Evolutionary conservation across 1,140 invertebrate genomes (phyloP), one percentile per base, ranked within the genome.

Genomic region (Potamilus streckersoni): DNA sequence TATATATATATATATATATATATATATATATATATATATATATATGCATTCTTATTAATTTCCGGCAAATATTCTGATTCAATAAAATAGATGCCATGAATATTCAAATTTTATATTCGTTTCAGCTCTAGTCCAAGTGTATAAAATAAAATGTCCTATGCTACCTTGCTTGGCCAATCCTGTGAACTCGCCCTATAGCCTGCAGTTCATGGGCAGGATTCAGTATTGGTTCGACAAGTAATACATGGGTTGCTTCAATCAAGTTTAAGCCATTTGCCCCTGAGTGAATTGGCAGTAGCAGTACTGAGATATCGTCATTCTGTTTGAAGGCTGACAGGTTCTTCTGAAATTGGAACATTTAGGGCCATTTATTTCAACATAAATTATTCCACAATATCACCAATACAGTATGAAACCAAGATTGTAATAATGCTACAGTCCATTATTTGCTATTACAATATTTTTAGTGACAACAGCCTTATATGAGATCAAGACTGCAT

Each of bases 231-330:
- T 96, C 95, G 12, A 94, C 92, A 6, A 96, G 89, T 38, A 96
- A 90, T 0, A 96, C 93, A 89, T 96, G 94, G 16, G 93, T 94
- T 2, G 95, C 95, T 89, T 96, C 95, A 49, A 93, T 93, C 55
- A 96, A 87, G 89, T 96, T 96, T 2, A 96, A 85, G 0, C 95
- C 95, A 88, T 96, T 95, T 0, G 93, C 90, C 17, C 94, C 95
- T 68, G 92, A 92, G 73, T 91, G 88, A 13, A 95, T 88, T 0
- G 94, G 94, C 81, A 96, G 88, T 13, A 96, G 85, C 11, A 96
- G 88, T 19, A 92, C 91, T 59, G 91, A 92, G 0, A 95, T 72
- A 58, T 91, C 69, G 17, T 74, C 62, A 69, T 87, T 80, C 17
- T 84, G 60, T 63, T 83, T 87, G 81, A 92, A 92, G 31, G 74